Percentiles rank a stretch among this genome's conserved stretches.
Evolutionary conservation across 2,113 vertebrate genomes (phyloP).

Genomic region (Phaethornis superciliosus): DNA sequence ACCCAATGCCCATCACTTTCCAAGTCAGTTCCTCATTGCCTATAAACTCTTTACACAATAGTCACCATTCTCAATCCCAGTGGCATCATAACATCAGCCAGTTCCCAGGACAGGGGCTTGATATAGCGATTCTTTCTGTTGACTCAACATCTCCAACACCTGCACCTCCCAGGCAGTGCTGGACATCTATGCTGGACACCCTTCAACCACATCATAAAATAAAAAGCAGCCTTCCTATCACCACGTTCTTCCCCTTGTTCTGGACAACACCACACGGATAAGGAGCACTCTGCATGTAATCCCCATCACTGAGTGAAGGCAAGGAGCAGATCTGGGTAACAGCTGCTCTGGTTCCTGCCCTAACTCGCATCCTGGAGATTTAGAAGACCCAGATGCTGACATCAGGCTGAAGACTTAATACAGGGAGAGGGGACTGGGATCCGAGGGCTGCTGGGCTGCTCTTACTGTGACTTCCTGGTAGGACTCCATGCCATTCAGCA

Average conservation of each 20-base stretch:
- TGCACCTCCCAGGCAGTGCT: too few relatives aligned
- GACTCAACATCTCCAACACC: fast-evolving
- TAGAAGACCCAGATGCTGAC: background rate
- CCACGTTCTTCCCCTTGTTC: background rate
- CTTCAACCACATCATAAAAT: background rate
- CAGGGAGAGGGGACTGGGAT: background rate
- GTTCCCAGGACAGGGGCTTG: background rate
- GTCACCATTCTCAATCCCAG: background rate
- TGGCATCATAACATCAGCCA: background rate
- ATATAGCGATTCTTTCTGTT: background rate
- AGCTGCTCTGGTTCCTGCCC: background rate
- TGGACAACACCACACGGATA: background rate
- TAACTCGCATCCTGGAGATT: background rate
- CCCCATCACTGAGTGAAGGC: background rate
- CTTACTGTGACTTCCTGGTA: slow-evolving; percentile 98
- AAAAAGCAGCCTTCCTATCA: background rate
- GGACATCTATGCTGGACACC: background rate
- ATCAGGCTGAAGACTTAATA: background rate
- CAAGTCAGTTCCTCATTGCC: background rate
- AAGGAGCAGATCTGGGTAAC: background rate
- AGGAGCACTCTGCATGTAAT: background rate
- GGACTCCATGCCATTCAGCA: slow-evolving; percentile 97
- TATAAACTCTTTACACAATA: background rate
- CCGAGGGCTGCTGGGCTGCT: background rate
- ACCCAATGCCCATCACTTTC: background rate